phyloP scores from a whole-genome alignment of 2,888 invertebrate genomes.

The Lagria hirta region DNA sequence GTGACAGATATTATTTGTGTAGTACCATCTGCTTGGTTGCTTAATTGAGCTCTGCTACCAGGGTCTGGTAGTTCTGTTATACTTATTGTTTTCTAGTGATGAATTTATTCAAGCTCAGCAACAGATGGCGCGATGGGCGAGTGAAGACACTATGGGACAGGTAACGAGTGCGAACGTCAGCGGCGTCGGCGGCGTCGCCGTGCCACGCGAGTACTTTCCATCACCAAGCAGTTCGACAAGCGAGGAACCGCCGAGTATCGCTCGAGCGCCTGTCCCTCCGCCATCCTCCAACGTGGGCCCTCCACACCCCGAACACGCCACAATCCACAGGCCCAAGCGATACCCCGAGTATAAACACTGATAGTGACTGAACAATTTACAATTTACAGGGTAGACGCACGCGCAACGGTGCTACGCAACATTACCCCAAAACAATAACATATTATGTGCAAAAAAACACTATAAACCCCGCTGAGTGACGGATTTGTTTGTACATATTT shows the following conservation, averaged over 20 bases:
- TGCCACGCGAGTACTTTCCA: slow-evolving; percentile 61
- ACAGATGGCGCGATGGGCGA: slow-evolving; percentile 94
- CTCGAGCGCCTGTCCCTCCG: slow-evolving; percentile 56
- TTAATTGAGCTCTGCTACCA: slow-evolving; percentile 31
- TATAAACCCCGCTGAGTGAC: slow-evolving; percentile 12
- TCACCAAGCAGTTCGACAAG: slow-evolving; percentile 59
- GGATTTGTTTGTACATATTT: slow-evolving; percentile 29
- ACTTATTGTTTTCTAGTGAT: slow-evolving; percentile 91
- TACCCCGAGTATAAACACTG: slow-evolving; percentile 80
- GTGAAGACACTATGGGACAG: slow-evolving; percentile 69
- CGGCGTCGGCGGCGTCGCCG: slow-evolving; percentile 54
- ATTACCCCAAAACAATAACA: too few species aligned
- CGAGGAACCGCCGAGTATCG: slow-evolving; percentile 59
- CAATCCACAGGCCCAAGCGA: slow-evolving; percentile 61
- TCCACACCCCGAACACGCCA: slow-evolving; percentile 54
- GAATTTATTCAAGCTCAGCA: slow-evolving; percentile 97
- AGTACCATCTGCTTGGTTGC: too few species aligned
- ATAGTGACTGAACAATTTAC: slow-evolving; percentile 59
- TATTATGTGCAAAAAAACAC: too few species aligned
- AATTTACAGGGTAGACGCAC: slow-evolving; percentile 40
- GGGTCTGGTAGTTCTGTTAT: slow-evolving; percentile 65
- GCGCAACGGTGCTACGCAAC: slow-evolving; percentile 37
- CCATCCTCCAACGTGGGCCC: slow-evolving; percentile 49
- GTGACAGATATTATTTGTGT: slow-evolving; percentile 31
- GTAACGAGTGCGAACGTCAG: slow-evolving; percentile 48